Base-by-base conservation (phyloP, 2,113 vertebrate species). In the Eonycteris spelaea region DNA sequence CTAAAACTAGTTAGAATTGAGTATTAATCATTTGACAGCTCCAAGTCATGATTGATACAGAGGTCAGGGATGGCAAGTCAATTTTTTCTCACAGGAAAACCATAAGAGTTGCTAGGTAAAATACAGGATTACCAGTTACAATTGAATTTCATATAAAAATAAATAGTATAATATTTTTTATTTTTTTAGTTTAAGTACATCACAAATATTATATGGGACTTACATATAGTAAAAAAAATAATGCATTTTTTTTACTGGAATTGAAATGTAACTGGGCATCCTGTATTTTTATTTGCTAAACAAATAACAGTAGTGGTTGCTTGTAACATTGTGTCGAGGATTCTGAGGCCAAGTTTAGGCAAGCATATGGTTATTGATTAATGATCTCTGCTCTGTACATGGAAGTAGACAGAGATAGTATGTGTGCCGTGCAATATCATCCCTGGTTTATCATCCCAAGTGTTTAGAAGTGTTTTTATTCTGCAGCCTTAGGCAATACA, bases 391-490 rank as follows among this genome's bases (percentile, higher is more conserved):
- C 16, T 33, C 4, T 78, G 55, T 61, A 5, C 11, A 13, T 90
- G 38, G 33, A 95, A 74, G 53, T 6, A 48, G 15, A 85, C 43
- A 26, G 15, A 63, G 6, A 24, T 1, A 15, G 30, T 1, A 1
- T 22, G 59, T n/a, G 11, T 73, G 15, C 28, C 77, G 13, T 18
- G 14, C 10, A n/a, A 53, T 9, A 18, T 35, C 53, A 73, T 92
- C 67, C 35, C n/a, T 83, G 30, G 28, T 51, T 71, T 78, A 38
- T 11, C 78, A 38, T 11, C 78, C 59, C 45, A 93, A 30, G 15
- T 87, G 19, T 84, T 82, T 94, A 90, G 38, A 96, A 94, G 74
- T 65, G n/a, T 26, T 86, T 97, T 75, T 67, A 53, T 96, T 65
- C 30, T 80, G 33, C 65, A 86, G 48, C 51, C 7, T 45, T 24